Base-by-base conservation (phyloP, 2,888 invertebrate genomes). In the Acanthococcus lagerstroemiae region DNA sequence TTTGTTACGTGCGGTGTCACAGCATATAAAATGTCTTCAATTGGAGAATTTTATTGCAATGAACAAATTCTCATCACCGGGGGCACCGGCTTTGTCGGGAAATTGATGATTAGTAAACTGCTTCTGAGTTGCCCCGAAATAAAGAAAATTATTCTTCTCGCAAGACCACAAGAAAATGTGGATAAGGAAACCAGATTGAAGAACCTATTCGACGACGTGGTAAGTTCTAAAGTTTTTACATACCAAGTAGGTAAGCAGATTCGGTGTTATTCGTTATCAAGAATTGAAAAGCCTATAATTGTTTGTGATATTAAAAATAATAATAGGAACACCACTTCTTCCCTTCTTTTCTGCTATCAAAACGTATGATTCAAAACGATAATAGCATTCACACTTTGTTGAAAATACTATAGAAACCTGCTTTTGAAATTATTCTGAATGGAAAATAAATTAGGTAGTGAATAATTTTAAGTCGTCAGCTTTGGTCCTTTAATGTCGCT, bases 11-110 rank as follows among this genome's bases (percentile, higher is more conserved):
- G n/a, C n/a, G n/a, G n/a, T n/a, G n/a, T n/a, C n/a, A n/a, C n/a
- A n/a, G n/a, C n/a, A 22, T 19, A 21, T 19, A 55, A 17, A 60
- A 60, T 60, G 60, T 48, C 46, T 26, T 26, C 9, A 7, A 25
- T 60, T 1, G 17, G 26, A 12, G 60, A 60, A 17, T 60, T 60
- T 27, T 60, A 48, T 19, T 25, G 27, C n/a, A 27, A 60, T 21
- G 60, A 60, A 12, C 46, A 60, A 22, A 25, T 60, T 21, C 17
- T 60, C 6, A 60, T 60, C 15, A 60, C 60, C 48, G 60, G 60
- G 27, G 60, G 60, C 12, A 60, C 60, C 4, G 60, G 60, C 26
- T 60, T 60, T 25, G 27, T 60, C 19, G 60, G 60, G 1, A 46
- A 60, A 50, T 21, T 58, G 26, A 15, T 60, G 3, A 60, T 60